Evolutionary conservation across 2,113 vertebrate species (phyloP), one percentile per base, ranked within the genome.

Genomic region (Leucopsar rothschildi): DNA sequence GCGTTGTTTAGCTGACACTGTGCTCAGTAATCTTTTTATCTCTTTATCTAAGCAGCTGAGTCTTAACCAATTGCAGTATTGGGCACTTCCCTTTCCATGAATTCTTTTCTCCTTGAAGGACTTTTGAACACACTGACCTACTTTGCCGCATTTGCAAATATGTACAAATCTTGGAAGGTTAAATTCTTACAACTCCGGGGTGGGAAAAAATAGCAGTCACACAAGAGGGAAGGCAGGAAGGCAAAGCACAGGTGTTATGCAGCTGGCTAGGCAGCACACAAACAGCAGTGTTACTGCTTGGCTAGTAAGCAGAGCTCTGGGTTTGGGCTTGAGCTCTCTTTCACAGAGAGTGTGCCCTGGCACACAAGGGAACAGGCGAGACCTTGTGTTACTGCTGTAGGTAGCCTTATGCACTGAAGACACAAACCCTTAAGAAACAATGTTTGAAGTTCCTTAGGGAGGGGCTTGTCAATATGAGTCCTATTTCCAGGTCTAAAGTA

Each of bases 41-140:
- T 75, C 93, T 70, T 87, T 84, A 90, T 80, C 91, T 77, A 66
- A 66, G 90, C 82, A 86, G 90, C 63, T 70, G 18, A 92, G 33
- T 77, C 55, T 90, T 90, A 90, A 90, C 86, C 44, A 88, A 86
- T 45, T 82, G 57, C 12, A 9, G 31, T 17, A 9, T 16, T 81
- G 60, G 33, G 68, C 12, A 7, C 92, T 94, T 69, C 90, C 84
- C 86, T 91, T 94, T 78, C 68, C 35, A 20, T 29, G 12, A 69
- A 72, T 89, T 66, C 50, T 59, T 92, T 80, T 28, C 12, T 44
- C 71, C 42, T 86, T 5, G 2, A 77, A 61, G 45, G 64, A 55
- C 57, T 93, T 93, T 31, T 10, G 33, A 86, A 70, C 27, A 42
- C 35, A 23, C 56, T 83, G 82, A 28, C 59, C 71, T 73, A 39